Evolutionary conservation across 2,113 vertebrate genomes (phyloP).

Genomic region (Psilopsiagon aymara): DNA sequence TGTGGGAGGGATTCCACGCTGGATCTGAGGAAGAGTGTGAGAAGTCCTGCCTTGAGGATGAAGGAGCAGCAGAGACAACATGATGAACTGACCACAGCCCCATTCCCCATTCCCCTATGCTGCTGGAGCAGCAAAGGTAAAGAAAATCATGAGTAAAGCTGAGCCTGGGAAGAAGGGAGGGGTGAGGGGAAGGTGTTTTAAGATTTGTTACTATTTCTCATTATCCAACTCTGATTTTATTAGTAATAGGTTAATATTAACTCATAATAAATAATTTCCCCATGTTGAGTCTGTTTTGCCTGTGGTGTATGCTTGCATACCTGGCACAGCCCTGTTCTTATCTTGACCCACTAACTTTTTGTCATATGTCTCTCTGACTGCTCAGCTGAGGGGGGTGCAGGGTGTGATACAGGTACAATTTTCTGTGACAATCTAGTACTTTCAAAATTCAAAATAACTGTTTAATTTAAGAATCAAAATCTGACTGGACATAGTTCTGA

Average conservation of each 20-base stretch:
- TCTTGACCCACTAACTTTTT: background rate
- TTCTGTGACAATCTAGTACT: background rate
- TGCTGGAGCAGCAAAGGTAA: background rate
- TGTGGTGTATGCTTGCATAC: background rate
- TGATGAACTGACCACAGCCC: background rate
- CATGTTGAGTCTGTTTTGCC: background rate
- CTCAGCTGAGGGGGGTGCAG: background rate
- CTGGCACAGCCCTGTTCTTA: background rate
- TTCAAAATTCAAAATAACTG: background rate
- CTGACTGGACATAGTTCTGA: background rate
- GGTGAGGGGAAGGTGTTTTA: background rate
- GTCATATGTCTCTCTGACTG: background rate
- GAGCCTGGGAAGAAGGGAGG: background rate
- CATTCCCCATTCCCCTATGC: background rate
- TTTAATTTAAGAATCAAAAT: background rate
- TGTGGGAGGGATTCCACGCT: background rate
- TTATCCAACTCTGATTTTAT: background rate
- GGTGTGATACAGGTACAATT: background rate
- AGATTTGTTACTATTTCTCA: background rate
- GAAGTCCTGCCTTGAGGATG: background rate
- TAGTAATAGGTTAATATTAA: background rate
- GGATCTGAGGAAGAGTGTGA: background rate
- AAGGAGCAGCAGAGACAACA: background rate
- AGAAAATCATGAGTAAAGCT: background rate
- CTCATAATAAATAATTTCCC: background rate